Evolutionary conservation across 2,888 invertebrate genomes (phyloP).

Genomic region (Ariolimax columbianus): DNA sequence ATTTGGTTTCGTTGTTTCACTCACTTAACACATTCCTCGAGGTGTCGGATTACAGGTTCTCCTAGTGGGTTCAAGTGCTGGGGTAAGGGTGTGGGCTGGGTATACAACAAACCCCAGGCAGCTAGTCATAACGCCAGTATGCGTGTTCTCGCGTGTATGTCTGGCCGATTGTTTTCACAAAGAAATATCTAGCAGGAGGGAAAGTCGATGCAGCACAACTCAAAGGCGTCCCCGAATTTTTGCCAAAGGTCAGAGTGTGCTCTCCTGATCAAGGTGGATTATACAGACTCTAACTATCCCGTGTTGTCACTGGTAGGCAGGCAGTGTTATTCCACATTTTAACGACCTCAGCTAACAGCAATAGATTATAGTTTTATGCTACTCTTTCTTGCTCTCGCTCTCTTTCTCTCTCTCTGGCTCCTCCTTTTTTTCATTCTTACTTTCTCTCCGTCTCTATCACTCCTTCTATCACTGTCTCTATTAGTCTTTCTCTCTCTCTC

Average conservation of each 20-base stretch:
- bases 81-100: not conserved
- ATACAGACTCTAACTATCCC: not conserved
- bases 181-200: not conserved
- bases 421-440: too few relatives aligned
- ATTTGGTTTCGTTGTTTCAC: not conserved
- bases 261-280: not conserved
- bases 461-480: too few relatives aligned
- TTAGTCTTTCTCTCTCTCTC: too few relatives aligned
- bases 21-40: not conserved
- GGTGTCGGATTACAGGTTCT: constrained; percentile 2
- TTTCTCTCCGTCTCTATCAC: too few relatives aligned
- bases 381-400: too few relatives aligned
- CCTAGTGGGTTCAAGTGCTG: too few relatives aligned
- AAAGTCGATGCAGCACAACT: not conserved
- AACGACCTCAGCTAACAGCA: too few relatives aligned
- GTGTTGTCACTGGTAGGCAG: not conserved
- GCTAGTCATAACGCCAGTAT: constrained; percentile 7
- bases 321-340: not conserved
- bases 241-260: constrained; percentile 8
- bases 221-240: not conserved
- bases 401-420: too few relatives aligned
- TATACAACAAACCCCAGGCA: not conserved
- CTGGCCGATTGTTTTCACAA: not conserved
- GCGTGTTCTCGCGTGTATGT: not conserved
- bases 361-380: too few relatives aligned